phyloP scores from a whole-genome alignment of 1,140 invertebrate genomes.

The Tribolium madens region DNA sequence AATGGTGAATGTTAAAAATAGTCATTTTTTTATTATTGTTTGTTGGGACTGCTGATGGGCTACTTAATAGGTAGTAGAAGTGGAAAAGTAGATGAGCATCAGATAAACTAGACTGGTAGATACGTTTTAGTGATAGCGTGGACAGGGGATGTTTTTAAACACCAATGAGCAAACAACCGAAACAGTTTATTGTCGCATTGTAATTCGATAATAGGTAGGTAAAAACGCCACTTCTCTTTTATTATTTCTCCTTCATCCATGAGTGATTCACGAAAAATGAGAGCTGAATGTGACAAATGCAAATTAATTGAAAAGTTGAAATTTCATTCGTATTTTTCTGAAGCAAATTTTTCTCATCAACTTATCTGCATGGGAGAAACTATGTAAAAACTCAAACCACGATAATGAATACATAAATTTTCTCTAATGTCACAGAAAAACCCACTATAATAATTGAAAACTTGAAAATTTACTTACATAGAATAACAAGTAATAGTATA shows the following conservation, averaged over 20 bases:
- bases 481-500: too few relatives aligned
- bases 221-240: constrained; percentile 32
- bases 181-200: constrained; percentile 43
- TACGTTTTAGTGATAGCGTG: constrained; percentile 33
- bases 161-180: constrained; percentile 40
- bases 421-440: too few relatives aligned
- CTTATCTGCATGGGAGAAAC: too few relatives aligned
- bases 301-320: not conserved
- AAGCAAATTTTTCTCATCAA: too few relatives aligned
- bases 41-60: not conserved
- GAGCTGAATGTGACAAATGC: not conserved
- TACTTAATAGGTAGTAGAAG: constrained; percentile 7
- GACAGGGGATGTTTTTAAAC: constrained; percentile 47
- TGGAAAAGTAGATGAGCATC: constrained; percentile 38
- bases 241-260: constrained; percentile 9
- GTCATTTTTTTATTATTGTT: too few relatives aligned
- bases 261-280: constrained; percentile 16
- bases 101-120: constrained; percentile 24
- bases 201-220: constrained; percentile 41
- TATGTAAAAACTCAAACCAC: too few relatives aligned
- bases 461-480: too few relatives aligned
- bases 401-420: too few relatives aligned
- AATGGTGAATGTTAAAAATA: too few relatives aligned
- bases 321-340: too few relatives aligned
- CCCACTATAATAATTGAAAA: too few relatives aligned